Base-by-base conservation (phyloP, 2,113 vertebrate genomes). In the Syngnathus typhle region DNA sequence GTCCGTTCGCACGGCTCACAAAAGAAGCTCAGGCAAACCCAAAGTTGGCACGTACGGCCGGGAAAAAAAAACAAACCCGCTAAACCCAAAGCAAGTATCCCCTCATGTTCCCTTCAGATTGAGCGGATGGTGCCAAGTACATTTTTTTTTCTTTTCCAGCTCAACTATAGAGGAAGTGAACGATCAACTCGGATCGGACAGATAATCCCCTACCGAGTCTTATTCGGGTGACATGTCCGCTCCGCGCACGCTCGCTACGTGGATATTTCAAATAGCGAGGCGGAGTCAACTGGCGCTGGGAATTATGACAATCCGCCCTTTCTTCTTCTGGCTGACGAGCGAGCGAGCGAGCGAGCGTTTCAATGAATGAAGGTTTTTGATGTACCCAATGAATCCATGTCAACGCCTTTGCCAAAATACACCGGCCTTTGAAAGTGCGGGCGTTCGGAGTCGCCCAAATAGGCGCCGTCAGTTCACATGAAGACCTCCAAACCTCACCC, bases 71-170 rank as follows among this genome's bases (percentile, higher is more conserved):
- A 75, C 74, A 88, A 85, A 87, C 76, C 85, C 74, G 77, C 78
- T 84, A 83, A 85, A 74, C 75, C 76, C 67, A 74, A 77, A 77
- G 76, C 78, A 80, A 84, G 78, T 81, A 82, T 88, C 77, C 72
- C 62, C 72, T 77, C 82, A 77, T 67, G 63, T 85, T 84, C 79
- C 79, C 60, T 62, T 15, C 60, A 62, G 60, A 62, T 62, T 39
- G 60, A 43, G 13, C 27, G 19, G 68, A 69, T 71, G 70, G 72
- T 70, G 84, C 66, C 69, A 72, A 67, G 61, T 74, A 70, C 55
- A 56, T 58, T 27, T 23, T 80, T 46, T 47, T 47, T 16, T 78
- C 60, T 69, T 65, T 74, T 78, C 60, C 64, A 55, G 21, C 19
- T n/a, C 49, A 52, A 52, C n/a, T 52, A 21, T 52, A 52, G 49